Conservation (phyloP, 1,140 invertebrate genomes). For the Bombus pyrosoma region DNA sequence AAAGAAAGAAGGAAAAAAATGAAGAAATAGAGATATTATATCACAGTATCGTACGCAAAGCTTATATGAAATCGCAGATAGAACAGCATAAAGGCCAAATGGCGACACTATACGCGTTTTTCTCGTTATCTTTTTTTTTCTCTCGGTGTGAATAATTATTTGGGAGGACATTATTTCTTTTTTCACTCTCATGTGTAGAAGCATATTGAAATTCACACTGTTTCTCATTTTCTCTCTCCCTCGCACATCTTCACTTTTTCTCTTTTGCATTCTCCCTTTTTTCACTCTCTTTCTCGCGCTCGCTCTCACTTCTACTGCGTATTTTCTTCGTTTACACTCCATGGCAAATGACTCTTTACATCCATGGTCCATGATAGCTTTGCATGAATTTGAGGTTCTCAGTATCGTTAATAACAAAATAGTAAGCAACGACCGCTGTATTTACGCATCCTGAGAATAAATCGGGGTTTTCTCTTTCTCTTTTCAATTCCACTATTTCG, state of each 20-base stretch:
- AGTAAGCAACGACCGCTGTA: conserved; percentile 65
- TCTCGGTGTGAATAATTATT: conserved; percentile 40
- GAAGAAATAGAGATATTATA: conserved; percentile 77
- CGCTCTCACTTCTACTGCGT: conserved; percentile 37
- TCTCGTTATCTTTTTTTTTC: conserved; percentile 17
- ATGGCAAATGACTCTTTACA: conserved; percentile 61
- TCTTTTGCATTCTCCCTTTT: conserved; percentile 19
- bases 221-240: conserved; percentile 31
- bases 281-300: conserved; percentile 29
- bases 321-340: conserved; percentile 52
- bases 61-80: conserved; percentile 77
- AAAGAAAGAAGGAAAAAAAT: conserved; percentile 65
- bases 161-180: conserved; percentile 39
- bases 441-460: conserved; percentile 61
- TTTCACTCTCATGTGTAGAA: conserved; percentile 49
- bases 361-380: conserved; percentile 63
- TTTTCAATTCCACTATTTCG: not conserved
- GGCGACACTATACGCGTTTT: conserved; percentile 61
- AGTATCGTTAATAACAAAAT: conserved; percentile 76
- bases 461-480: conserved; percentile 44
- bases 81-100: conserved; percentile 76
- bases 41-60: conserved; percentile 79
- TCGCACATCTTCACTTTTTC: conserved; percentile 29
- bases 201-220: conserved; percentile 55
- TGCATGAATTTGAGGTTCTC: conserved; percentile 61